These are phyloP conservation scores for Drosophila sordidula DNA, from an alignment of 2,888 invertebrate species.

Conservation along the genomic window DNA sequence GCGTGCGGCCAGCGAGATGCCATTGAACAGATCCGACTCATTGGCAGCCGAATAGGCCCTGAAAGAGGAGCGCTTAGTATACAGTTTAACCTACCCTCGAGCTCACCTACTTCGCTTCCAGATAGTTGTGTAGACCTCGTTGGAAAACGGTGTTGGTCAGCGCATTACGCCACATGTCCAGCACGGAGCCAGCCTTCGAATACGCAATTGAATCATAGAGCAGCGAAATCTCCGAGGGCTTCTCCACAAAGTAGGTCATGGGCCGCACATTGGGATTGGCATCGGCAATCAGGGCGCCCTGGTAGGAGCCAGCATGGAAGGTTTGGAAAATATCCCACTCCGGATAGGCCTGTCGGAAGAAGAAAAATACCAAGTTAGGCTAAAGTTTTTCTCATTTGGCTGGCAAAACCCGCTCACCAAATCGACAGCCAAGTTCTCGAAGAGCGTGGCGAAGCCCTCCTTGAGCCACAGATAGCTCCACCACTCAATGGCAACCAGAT, in stretches of 20 bases:
- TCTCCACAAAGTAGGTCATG: constrained; percentile 92
- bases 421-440: constrained; percentile 76
- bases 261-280: constrained; percentile 91
- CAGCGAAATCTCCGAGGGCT: constrained; percentile 92
- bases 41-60: constrained; percentile 62
- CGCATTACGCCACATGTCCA: constrained; percentile 83
- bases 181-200: constrained; percentile 91
- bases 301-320: constrained; percentile 91
- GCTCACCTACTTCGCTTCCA: constrained; percentile 73
- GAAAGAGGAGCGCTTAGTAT: not conserved
- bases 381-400: not conserved
- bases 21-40: constrained; percentile 76
- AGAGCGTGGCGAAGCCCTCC: constrained; percentile 87
- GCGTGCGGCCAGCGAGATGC: constrained; percentile 70
- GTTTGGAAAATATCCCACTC: constrained; percentile 91
- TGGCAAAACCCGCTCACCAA: constrained; percentile 57
- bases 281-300: constrained; percentile 90
- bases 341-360: constrained; percentile 85
- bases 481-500: constrained; percentile 89
- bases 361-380: not conserved
- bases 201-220: constrained; percentile 95
- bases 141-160: constrained; percentile 79
- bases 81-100: not conserved
- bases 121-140: constrained; percentile 79
- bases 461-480: constrained; percentile 91